Percentiles rank a stretch among this genome's conserved stretches.
Evolutionary conservation across 2,797 vertebrate species (phyloP).

Genomic region (Erithacus rubecula): DNA sequence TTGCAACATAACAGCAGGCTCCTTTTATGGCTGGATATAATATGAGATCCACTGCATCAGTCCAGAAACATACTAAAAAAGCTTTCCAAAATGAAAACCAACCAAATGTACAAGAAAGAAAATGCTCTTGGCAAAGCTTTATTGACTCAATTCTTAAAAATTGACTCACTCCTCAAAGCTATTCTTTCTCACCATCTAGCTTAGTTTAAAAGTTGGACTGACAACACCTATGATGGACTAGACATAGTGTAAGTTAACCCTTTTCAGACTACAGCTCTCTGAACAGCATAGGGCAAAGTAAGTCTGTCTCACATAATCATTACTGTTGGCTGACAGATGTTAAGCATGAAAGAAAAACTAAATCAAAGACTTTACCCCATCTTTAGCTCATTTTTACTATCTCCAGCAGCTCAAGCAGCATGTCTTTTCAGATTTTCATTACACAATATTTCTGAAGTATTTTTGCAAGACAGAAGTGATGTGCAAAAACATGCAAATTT

Average conservation of each 20-base stretch:
- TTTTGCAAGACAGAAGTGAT: not conserved
- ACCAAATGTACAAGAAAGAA: not conserved
- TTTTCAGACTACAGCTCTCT: not conserved
- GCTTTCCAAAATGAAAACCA: constrained; percentile 12
- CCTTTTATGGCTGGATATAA: not conserved
- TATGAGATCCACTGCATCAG: not conserved
- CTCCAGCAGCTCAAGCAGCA: not conserved
- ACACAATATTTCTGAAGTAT: not conserved
- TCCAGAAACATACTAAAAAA: not conserved
- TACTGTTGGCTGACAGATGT: not conserved
- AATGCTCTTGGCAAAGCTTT: not conserved
- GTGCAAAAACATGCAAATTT: not conserved
- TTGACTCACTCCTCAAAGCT: not conserved
- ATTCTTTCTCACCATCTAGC: not conserved
- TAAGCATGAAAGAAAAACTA: not conserved
- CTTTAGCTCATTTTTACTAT: not conserved
- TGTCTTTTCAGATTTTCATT: not conserved
- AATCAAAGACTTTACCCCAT: not conserved
- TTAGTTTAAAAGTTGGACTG: not conserved
- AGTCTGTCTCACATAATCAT: not conserved
- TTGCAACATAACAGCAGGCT: not conserved
- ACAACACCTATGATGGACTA: not conserved
- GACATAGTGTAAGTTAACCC: not conserved
- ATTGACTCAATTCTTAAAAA: constrained; percentile 8
- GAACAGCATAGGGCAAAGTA: not conserved